Evolutionary conservation across 2,888 invertebrate species (phyloP).

Genomic region (Criorhina ranunculi): DNA sequence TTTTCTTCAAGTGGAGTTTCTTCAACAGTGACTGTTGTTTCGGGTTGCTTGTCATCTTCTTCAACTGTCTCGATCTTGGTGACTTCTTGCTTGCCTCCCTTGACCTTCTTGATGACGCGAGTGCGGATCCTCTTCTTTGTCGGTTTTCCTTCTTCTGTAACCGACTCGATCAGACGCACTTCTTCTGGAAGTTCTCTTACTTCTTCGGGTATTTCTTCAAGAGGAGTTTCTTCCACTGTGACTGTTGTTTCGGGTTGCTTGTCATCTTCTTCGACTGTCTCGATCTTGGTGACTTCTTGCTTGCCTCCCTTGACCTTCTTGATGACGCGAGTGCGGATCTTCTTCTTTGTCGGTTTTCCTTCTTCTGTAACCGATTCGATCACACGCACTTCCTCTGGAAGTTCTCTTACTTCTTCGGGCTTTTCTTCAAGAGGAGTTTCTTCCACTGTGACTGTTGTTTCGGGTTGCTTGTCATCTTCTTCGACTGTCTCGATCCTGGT

Average conservation of each 20-base stretch:
- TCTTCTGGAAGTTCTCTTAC: slow-evolving; percentile 43
- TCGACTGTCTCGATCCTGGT: slow-evolving; percentile 49
- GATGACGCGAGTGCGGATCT: slow-evolving; percentile 48
- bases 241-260: slow-evolving; percentile 51
- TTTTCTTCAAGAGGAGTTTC: slow-evolving; percentile 44
- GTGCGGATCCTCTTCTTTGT: slow-evolving; percentile 44
- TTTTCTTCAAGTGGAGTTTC: slow-evolving; percentile 41
- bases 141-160: slow-evolving; percentile 46
- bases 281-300: slow-evolving; percentile 60
- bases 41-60: slow-evolving; percentile 49
- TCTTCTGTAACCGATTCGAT: slow-evolving; percentile 35
- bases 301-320: slow-evolving; percentile 58
- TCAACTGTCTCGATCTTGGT: slow-evolving; percentile 54
- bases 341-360: slow-evolving; percentile 51
- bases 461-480: slow-evolving; percentile 48
- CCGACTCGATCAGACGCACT: slow-evolving; percentile 5
- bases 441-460: slow-evolving; percentile 52
- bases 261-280: slow-evolving; percentile 56
- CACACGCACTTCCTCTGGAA: slow-evolving; percentile 34
- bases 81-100: slow-evolving; percentile 49
- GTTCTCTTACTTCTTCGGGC: slow-evolving; percentile 25
- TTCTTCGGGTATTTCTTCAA: slow-evolving; percentile 40
- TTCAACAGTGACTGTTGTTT: slow-evolving; percentile 51
- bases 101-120: slow-evolving; percentile 45
- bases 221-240: slow-evolving; percentile 47